phyloP scores from a whole-genome alignment of 2,113 vertebrate genomes.

The Nerophis ophidion region DNA sequence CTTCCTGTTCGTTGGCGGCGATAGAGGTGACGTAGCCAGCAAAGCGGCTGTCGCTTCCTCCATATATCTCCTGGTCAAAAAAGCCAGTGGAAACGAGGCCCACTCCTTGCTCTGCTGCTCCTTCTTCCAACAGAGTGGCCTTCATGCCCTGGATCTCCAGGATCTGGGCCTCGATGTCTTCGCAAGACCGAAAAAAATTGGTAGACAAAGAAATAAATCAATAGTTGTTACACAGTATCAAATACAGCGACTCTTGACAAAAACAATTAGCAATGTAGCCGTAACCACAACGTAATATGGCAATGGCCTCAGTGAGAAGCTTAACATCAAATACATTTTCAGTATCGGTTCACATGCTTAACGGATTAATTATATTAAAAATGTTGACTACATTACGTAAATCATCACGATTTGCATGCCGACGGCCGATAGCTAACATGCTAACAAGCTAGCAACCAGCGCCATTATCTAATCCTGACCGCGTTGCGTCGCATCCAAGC shows the following conservation, averaged over 20 bases:
- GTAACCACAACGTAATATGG: no score
- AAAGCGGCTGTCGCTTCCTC: constrained; percentile 94
- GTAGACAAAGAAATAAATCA: not conserved
- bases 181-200: not conserved
- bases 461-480: constrained; percentile 64
- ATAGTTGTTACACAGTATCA: no score
- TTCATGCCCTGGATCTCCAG: constrained; percentile 97
- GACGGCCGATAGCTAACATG: not conserved
- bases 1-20: constrained; percentile 95
- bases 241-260: no score
- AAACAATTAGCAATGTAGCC: no score
- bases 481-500: constrained; percentile 48
- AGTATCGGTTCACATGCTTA: no score
- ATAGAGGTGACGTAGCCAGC: constrained; percentile 97
- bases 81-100: constrained; percentile 96
- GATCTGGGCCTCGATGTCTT: constrained; percentile 98
- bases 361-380: not conserved
- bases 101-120: constrained; percentile 81
- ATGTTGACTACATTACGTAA: not conserved
- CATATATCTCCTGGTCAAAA: constrained; percentile 97
- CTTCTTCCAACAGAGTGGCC: constrained; percentile 81
- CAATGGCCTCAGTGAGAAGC: not conserved
- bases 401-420: not conserved
- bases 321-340: not conserved
- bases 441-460: constrained; percentile 39